A percentile compares a stretch with the other conserved stretches of the same genome.
Evolutionary conservation across 2,113 vertebrate species (phyloP).

Genomic region (Anhinga rufa): DNA sequence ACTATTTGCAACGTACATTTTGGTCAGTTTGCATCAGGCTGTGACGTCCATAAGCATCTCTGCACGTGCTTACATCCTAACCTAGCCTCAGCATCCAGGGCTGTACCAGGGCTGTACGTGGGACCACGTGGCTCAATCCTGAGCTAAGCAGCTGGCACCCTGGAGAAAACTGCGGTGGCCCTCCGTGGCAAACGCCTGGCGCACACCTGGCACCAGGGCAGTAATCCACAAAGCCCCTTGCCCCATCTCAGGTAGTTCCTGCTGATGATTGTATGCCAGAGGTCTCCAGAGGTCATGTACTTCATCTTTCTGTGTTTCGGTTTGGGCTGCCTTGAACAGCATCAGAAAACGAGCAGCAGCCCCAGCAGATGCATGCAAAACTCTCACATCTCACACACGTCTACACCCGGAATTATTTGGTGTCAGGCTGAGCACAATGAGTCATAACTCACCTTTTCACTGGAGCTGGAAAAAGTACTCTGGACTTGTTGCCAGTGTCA

Average conservation of each 20-base stretch:
- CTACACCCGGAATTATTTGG: not conserved
- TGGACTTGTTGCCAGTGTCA: not conserved
- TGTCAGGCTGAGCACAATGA: not conserved
- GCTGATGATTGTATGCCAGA: not conserved
- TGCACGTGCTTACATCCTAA: not conserved
- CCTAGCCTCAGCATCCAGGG: not conserved
- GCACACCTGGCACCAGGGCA: not conserved
- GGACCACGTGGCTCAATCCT: not conserved
- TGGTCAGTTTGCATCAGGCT: not conserved
- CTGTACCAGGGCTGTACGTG: not conserved
- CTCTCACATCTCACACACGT: not conserved
- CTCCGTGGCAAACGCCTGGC: not conserved
- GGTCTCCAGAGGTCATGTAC: not conserved
- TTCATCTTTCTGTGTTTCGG: not conserved
- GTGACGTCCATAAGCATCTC: not conserved
- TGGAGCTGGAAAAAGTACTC: not conserved
- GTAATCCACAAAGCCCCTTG: not conserved
- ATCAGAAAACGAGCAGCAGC: not conserved
- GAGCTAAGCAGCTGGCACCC: not conserved
- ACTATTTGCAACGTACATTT: not conserved
- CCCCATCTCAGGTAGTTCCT: not conserved
- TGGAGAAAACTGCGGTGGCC: not conserved
- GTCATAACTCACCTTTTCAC: not conserved
- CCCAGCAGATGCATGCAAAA: not conserved
- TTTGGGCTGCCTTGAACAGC: not conserved